These are phyloP conservation scores for Labroides dimidiatus DNA, from an alignment of 2,797 vertebrate genomes.

Conservation along the genomic window DNA sequence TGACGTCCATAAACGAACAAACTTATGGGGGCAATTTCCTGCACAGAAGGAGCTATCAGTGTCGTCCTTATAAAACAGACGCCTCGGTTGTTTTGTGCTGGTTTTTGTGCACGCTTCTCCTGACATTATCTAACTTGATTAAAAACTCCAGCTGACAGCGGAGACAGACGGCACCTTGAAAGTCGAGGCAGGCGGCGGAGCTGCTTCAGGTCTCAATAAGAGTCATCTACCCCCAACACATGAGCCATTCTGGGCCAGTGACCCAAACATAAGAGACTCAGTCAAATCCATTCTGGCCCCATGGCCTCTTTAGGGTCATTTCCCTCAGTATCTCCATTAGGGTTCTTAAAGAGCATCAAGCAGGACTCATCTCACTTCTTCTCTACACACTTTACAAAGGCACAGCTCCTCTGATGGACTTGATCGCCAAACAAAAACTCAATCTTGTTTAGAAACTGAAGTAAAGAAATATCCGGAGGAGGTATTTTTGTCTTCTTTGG, in stretches of 20 bases:
- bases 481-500: slow-evolving; percentile 36
- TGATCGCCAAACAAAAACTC: slow-evolving; percentile 11
- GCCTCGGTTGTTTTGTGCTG: slow-evolving; percentile 1
- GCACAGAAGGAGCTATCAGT: background rate
- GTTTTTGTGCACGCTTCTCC: slow-evolving; percentile 37
- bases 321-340: slow-evolving; percentile 56
- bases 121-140: slow-evolving; percentile 79
- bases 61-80: slow-evolving; percentile 15
- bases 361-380: slow-evolving; percentile 36
- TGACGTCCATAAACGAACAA: slow-evolving; percentile 61
- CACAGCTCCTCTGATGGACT: slow-evolving; percentile 47
- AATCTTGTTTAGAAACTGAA: slow-evolving; percentile 34
- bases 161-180: slow-evolving; percentile 84
- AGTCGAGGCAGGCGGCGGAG: slow-evolving; percentile 63
- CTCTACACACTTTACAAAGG: background rate
- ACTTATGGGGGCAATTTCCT: slow-evolving; percentile 51
- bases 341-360: slow-evolving; percentile 77
- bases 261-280: slow-evolving; percentile 83
- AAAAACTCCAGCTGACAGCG: slow-evolving; percentile 87
- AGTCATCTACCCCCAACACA: slow-evolving; percentile 72
- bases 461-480: slow-evolving; percentile 19
- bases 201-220: slow-evolving; percentile 70
- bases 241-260: slow-evolving; percentile 83
- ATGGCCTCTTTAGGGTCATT: slow-evolving; percentile 73
- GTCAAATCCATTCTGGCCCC: slow-evolving; percentile 82